Conservation (phyloP, 2,888 invertebrate species). For the Chorisops tibialis region DNA sequence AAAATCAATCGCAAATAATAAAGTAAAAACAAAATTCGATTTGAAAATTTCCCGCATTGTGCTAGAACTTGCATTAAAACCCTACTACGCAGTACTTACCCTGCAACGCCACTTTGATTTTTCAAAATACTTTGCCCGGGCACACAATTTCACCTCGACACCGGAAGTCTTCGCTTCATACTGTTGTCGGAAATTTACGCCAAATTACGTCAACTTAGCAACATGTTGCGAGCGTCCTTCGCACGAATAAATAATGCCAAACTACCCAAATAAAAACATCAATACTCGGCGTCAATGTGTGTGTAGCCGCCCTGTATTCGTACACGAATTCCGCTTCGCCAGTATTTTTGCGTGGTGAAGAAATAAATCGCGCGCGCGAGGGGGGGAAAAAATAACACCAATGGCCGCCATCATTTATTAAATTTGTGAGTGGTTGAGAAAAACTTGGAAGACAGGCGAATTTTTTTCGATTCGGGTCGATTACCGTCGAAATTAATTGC, state of each 20-base stretch:
- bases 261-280: conserved; percentile 17
- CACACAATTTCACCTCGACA: background rate
- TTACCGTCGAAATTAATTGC: background rate
- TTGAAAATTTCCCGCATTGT: too few species aligned
- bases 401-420: conserved; percentile 38
- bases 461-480: background rate
- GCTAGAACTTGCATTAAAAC: background rate
- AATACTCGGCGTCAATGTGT: conserved; percentile 8
- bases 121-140: background rate
- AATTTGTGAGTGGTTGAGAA: conserved; percentile 36
- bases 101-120: too few species aligned
- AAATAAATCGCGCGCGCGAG: conserved; percentile 3
- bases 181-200: too few species aligned
- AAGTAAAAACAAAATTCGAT: too few species aligned
- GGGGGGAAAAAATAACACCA: conserved; percentile 35
- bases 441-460: conserved; percentile 4
- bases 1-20: too few species aligned
- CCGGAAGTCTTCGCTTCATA: conserved; percentile 13
- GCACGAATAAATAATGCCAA: conserved; percentile 20
- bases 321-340: background rate
- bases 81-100: background rate
- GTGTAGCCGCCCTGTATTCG: conserved; percentile 1
- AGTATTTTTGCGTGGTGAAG: conserved; percentile 6
- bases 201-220: too few species aligned
- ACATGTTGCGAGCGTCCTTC: too few species aligned